phyloP scores from a whole-genome alignment of 2,113 vertebrate genomes.

The Odontesthes bonariensis region DNA sequence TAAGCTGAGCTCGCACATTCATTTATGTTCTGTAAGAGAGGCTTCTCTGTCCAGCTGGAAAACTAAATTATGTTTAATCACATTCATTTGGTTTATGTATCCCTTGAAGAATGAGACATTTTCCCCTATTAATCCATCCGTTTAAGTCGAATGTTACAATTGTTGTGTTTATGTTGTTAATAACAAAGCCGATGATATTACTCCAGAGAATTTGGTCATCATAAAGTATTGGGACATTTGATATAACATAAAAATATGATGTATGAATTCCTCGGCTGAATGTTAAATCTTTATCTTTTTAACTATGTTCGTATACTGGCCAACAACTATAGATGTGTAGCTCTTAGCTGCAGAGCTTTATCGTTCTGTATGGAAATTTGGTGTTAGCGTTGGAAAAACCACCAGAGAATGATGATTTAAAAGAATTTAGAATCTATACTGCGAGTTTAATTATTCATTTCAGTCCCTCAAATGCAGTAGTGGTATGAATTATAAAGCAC shows the following conservation, averaged over 20 bases:
- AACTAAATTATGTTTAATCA: slow-evolving; percentile 71
- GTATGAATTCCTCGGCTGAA: slow-evolving; percentile 11
- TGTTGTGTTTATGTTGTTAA: slow-evolving; percentile 36
- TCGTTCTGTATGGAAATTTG: background rate
- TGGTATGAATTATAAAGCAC: slow-evolving; percentile 47
- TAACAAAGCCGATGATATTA: slow-evolving; percentile 29
- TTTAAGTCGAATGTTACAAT: slow-evolving; percentile 41
- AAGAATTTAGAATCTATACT: slow-evolving; percentile 25
- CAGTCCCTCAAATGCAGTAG: background rate
- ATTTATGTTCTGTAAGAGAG: slow-evolving; percentile 66
- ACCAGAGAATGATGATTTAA: background rate
- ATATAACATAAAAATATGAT: background rate
- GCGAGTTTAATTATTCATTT: slow-evolving; percentile 45
- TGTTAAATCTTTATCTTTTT: slow-evolving; percentile 11
- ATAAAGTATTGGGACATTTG: slow-evolving; percentile 20
- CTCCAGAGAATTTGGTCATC: slow-evolving; percentile 22
- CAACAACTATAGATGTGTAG: background rate
- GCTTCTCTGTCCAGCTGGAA: slow-evolving; percentile 70
- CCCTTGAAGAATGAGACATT: slow-evolving; percentile 56
- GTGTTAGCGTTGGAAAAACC: background rate
- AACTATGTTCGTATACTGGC: background rate
- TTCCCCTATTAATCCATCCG: slow-evolving; percentile 49
- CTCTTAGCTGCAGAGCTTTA: background rate
- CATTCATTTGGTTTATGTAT: slow-evolving; percentile 69
- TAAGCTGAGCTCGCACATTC: slow-evolving; percentile 70